A percentile compares a stretch with the other conserved stretches of the same genome.
Conservation (phyloP, 2,888 invertebrate species). For the Petrolisthes manimaculis region DNA sequence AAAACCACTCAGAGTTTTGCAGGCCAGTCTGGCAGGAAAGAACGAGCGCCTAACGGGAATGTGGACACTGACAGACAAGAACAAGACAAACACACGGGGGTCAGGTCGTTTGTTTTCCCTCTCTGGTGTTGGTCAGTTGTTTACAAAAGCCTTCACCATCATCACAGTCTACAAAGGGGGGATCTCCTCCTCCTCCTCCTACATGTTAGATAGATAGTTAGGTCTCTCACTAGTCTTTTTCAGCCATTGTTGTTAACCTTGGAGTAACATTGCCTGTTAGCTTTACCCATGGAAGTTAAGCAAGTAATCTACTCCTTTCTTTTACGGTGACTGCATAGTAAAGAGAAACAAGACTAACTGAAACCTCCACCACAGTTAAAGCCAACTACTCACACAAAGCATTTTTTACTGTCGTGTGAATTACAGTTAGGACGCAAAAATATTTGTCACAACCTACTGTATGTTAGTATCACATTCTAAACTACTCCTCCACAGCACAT, state of each 20-base stretch:
- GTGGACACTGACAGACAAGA: slow-evolving; percentile 65
- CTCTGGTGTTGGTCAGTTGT: slow-evolving; percentile 56
- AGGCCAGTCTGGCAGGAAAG: slow-evolving; percentile 64
- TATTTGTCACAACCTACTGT: background rate
- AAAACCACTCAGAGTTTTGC: slow-evolving; percentile 66
- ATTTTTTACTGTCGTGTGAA: background rate
- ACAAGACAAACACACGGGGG: slow-evolving; percentile 63
- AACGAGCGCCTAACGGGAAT: slow-evolving; percentile 65
- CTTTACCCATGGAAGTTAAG: no score
- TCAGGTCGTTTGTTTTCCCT: slow-evolving; percentile 44
- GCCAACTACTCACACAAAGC: background rate
- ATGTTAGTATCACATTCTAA: background rate
- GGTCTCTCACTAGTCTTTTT: no score
- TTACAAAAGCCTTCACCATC: slow-evolving; percentile 49
- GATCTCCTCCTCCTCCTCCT: slow-evolving; percentile 51
- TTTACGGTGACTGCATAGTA: no score
- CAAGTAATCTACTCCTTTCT: no score
- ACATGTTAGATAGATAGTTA: background rate
- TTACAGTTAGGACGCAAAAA: slow-evolving; percentile 3
- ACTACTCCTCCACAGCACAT: background rate
- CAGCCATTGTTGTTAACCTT: no score
- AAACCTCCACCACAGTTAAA: background rate
- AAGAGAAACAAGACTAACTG: background rate
- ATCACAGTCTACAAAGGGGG: slow-evolving; percentile 51
- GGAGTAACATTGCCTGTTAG: no score